Base-by-base conservation (phyloP, 2,113 vertebrate genomes). In the Ophiodon elongatus region DNA sequence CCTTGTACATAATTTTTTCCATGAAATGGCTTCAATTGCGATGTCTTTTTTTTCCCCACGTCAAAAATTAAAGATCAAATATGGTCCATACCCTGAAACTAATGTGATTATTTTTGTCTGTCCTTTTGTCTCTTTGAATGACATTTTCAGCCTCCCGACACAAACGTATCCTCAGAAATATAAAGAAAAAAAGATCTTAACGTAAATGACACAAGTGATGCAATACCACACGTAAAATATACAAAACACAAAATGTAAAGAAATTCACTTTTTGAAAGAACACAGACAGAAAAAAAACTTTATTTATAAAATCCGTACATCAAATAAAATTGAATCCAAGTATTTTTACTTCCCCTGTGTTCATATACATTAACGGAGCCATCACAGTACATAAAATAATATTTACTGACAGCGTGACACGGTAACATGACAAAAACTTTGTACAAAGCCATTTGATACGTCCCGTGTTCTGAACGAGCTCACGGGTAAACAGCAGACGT, bases 1-100 rank as follows among this genome's bases (percentile, higher is more conserved):
- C 80, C 17, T 56, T 96, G 95, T 94, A 96, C 92, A 96, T 94
- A 94, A 23, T 76, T 80, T 92, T 92, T 92, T 92, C 87, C 92
- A 94, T 95, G 77, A 93, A 94, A 92, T 92, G 80, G 94, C 94
- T 95, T 94, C 80, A 85, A 83, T 87, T 85, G 82, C 86, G 73
- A 78, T 82, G 87, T 91, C 65, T 88, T 89, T 79, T 23, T 57
- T 15, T 7, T 7, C 6, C 56, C 73, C 79, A 76, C 65, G 27
- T 88, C 82, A 75, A 90, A 57, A 69, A 94, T 94, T 94, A 95
- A 95, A 95, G 84, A 81, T 84, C 50, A 91, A 77, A 88, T 43
- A 73, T 66, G 68, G 67, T 74, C 83, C 50, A 45, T 9, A 83
- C 23, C 41, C 45, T 83, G 21, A 78, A 65, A 37, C 45, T n/a